phyloP scores from a whole-genome alignment of 2,113 vertebrate species.

The Sula dactylatra region DNA sequence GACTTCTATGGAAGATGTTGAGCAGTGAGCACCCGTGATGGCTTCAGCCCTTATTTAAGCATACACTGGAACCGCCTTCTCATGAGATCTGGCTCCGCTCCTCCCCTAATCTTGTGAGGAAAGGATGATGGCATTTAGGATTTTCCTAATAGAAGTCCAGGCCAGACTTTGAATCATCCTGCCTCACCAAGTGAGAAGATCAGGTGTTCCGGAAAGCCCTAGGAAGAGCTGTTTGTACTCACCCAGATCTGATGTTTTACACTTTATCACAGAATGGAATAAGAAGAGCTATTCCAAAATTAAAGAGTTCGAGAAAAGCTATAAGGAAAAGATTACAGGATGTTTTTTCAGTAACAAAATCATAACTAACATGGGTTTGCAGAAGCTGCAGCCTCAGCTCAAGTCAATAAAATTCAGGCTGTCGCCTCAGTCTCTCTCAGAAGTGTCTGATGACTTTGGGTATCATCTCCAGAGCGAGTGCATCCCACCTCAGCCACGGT shows the following conservation, averaged over 20 bases:
- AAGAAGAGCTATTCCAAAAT: neutral
- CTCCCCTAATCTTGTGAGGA: neutral
- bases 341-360: neutral
- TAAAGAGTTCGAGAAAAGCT: neutral
- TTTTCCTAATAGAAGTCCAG: neutral
- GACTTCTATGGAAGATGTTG: neutral
- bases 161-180: neutral
- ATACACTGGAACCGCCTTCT: neutral
- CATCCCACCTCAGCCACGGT: fast-evolving
- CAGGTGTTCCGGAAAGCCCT: neutral
- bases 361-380: neutral
- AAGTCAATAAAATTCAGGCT: neutral
- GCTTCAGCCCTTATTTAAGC: neutral
- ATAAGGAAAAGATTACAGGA: neutral
- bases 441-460: neutral
- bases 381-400: neutral
- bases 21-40: neutral
- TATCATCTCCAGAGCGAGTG: fast-evolving
- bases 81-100: neutral
- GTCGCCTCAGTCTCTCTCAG: neutral
- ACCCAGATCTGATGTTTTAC: neutral
- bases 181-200: neutral
- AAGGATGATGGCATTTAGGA: neutral
- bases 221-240: neutral
- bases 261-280: neutral